phyloP scores from a whole-genome alignment of 1,140 invertebrate genomes.

The Arion vulgaris region DNA sequence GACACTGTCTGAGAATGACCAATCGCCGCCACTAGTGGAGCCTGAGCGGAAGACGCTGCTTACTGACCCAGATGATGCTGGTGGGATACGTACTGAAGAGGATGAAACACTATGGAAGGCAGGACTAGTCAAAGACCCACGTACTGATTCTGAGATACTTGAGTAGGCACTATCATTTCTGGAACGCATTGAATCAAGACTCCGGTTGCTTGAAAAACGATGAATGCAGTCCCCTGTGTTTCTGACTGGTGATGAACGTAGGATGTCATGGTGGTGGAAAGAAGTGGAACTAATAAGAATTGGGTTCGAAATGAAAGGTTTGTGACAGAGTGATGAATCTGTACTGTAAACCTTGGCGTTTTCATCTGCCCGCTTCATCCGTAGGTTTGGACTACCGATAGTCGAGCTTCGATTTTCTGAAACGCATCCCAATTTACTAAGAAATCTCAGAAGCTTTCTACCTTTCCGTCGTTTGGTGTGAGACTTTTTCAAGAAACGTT shows the following conservation, averaged over 20 bases:
- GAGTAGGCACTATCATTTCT: constrained; percentile 34
- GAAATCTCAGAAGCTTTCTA: constrained; percentile 21
- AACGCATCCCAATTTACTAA: constrained; percentile 28
- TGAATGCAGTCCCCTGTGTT: background rate
- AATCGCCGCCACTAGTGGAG: background rate
- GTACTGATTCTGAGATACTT: constrained; percentile 24
- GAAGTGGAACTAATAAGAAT: background rate
- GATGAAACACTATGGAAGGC: background rate
- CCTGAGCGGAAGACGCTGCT: background rate
- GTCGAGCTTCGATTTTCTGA: constrained; percentile 21
- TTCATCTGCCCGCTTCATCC: background rate
- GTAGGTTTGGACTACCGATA: background rate
- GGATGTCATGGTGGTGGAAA: background rate
- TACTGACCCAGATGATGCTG: background rate
- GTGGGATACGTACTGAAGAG: background rate
- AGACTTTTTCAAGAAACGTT: constrained; percentile 41
- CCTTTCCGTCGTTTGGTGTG: constrained; percentile 39
- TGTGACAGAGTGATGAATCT: background rate
- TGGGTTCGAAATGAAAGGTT: background rate
- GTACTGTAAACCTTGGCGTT: background rate
- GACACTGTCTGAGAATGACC: constrained; percentile 5
- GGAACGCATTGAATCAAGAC: constrained; percentile 3
- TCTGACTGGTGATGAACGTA: too few relatives aligned
- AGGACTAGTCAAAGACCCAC: background rate
- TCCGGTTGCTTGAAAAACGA: constrained; percentile 5